phyloP scores from a whole-genome alignment of 2,113 vertebrate species.

The Tinamus guttatus region DNA sequence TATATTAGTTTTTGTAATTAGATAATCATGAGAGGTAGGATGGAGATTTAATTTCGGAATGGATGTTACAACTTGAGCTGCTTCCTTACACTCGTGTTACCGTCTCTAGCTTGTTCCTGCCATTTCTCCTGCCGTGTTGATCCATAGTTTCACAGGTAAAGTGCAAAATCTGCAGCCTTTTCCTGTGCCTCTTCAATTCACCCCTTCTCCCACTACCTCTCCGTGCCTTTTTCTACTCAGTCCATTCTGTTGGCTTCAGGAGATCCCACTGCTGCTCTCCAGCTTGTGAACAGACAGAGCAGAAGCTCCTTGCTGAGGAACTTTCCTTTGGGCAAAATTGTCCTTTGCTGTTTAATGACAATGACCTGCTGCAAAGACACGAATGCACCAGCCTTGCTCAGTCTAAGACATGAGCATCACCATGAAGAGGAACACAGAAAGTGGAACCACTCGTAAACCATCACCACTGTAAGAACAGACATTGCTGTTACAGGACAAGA shows the following conservation, averaged over 20 bases:
- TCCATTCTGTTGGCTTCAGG: background rate
- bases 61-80: background rate
- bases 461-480: background rate
- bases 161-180: background rate
- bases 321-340: background rate
- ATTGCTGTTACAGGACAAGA: background rate
- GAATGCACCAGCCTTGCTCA: background rate
- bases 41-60: background rate
- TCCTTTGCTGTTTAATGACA: background rate
- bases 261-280: background rate
- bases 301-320: background rate
- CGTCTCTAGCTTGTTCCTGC: background rate
- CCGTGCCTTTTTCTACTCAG: background rate
- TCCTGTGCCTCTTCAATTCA: background rate
- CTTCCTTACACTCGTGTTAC: background rate
- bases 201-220: background rate
- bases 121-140: background rate
- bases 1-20: background rate
- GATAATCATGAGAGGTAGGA: background rate
- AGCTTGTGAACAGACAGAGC: background rate
- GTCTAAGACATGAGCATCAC: fast-evolving
- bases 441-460: background rate
- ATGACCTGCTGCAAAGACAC: background rate
- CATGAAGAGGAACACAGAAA: background rate
- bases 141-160: background rate